These are phyloP conservation scores for Holothuria glaberrima DNA, from an alignment of 35 echinoderm and acorn worm species.

Conservation along the genomic window DNA sequence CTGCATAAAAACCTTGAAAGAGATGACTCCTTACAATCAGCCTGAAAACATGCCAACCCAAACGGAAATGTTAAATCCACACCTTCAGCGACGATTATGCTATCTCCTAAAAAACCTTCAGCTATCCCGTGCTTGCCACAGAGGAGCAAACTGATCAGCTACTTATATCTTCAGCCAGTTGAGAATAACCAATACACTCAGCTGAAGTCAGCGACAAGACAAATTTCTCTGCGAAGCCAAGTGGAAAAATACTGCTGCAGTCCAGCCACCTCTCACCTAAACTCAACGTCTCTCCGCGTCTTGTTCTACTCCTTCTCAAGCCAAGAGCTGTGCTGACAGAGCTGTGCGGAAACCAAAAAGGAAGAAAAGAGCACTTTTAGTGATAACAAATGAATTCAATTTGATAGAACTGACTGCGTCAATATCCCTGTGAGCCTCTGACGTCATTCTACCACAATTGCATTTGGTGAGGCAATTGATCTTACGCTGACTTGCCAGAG, in stretches of 20 bases:
- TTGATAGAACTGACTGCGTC: slow-evolving; percentile 39
- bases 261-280: slow-evolving; percentile 22
- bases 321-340: slow-evolving; percentile 11
- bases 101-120: slow-evolving; percentile 9
- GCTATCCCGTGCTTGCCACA: slow-evolving; percentile 10
- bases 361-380: slow-evolving; percentile 55
- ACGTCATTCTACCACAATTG: slow-evolving; percentile 36
- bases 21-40: not conserved
- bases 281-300: not conserved
- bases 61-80: slow-evolving; percentile 56
- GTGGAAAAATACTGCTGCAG: slow-evolving; percentile 46
- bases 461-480: slow-evolving; percentile 23
- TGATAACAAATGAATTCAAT: slow-evolving; percentile 56
- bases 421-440: slow-evolving; percentile 29
- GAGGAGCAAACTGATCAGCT: slow-evolving; percentile 33
- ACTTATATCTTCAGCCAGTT: slow-evolving; percentile 30
- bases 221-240: slow-evolving; percentile 46
- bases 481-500: not conserved
- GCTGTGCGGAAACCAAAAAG: slow-evolving; percentile 41
- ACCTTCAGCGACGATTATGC: slow-evolving; percentile 48
- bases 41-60: slow-evolving; percentile 11
- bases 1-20: too few relatives aligned
- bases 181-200: slow-evolving; percentile 48
- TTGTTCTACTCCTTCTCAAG: not conserved
- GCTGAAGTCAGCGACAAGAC: slow-evolving; percentile 1